These are phyloP conservation scores for Rhynchotus rufescens DNA, from an alignment of 2,797 vertebrate species.

Conservation along the genomic window DNA sequence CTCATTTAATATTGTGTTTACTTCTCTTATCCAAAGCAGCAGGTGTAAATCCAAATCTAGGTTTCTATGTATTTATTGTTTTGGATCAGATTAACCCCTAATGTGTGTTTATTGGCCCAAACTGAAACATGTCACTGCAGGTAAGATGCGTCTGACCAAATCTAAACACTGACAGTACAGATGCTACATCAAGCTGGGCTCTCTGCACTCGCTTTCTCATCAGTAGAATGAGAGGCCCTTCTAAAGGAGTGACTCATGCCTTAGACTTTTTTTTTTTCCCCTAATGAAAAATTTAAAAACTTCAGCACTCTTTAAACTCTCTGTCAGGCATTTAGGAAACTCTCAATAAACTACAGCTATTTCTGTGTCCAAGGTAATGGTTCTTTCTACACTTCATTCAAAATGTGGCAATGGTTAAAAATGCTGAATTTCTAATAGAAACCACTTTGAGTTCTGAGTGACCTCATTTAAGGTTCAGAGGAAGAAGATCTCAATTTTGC, in stretches of 20 bases:
- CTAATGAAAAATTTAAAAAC: slow-evolving; percentile 65
- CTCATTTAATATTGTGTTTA: background rate
- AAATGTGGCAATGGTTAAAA: background rate
- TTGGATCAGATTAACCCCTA: background rate
- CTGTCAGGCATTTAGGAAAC: slow-evolving; percentile 24
- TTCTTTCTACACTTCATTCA: background rate
- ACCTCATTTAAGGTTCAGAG: background rate
- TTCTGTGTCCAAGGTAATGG: slow-evolving; percentile 6
- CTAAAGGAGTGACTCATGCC: background rate
- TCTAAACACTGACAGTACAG: background rate
- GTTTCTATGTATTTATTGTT: background rate
- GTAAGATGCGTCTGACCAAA: background rate
- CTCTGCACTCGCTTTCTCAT: slow-evolving; percentile 22
- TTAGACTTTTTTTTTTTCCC: background rate
- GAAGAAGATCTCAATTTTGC: slow-evolving; percentile 14
- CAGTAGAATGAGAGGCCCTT: background rate
- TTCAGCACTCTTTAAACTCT: slow-evolving; percentile 23
- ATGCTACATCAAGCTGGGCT: background rate
- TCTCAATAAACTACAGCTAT: slow-evolving; percentile 10
- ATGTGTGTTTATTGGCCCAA: background rate
- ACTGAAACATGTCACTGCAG: background rate
- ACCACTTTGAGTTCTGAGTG: background rate
- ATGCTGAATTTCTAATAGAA: background rate
- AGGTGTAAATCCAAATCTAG: background rate
- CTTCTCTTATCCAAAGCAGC: background rate